Percentiles rank a stretch among this genome's conserved stretches.
phyloP scores from a whole-genome alignment of 2,888 invertebrate genomes.

The Stenotaenia linearis region DNA sequence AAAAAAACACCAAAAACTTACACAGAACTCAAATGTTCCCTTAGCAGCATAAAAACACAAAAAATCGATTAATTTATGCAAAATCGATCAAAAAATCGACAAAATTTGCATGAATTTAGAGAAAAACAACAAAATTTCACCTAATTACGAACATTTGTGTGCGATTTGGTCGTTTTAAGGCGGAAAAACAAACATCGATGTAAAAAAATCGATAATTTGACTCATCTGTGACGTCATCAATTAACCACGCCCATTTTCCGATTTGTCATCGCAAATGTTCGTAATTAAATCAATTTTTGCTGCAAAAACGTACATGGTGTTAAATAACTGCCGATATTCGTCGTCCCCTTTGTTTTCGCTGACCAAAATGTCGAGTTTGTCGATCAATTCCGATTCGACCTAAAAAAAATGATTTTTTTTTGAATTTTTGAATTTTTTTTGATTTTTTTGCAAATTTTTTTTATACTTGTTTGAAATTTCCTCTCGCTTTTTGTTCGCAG shows the following conservation, averaged over 20 bases:
- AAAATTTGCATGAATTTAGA: background rate
- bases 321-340: conserved; percentile 85
- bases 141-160: too few species aligned
- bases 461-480: conserved; percentile 68
- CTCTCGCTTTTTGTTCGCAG: conserved; percentile 73
- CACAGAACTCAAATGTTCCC: conserved; percentile 90
- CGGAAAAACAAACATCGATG: too few species aligned
- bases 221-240: background rate
- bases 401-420: conserved; percentile 38
- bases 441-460: background rate
- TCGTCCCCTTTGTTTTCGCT: conserved; percentile 92
- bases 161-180: background rate
- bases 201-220: background rate
- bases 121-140: background rate
- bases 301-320: conserved; percentile 77
- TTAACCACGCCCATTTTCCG: too few species aligned
- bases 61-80: background rate
- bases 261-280: too few species aligned
- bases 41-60: conserved; percentile 45
- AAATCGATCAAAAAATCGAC: background rate
- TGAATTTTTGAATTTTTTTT: background rate
- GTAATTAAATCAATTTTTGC: too few species aligned
- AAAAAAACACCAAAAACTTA: conserved; percentile 56
- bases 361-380: conserved; percentile 84
- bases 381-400: conserved; percentile 88